Conservation (phyloP, 53 echinoderm and acorn worm genomes). For the Stichopus horrens region DNA sequence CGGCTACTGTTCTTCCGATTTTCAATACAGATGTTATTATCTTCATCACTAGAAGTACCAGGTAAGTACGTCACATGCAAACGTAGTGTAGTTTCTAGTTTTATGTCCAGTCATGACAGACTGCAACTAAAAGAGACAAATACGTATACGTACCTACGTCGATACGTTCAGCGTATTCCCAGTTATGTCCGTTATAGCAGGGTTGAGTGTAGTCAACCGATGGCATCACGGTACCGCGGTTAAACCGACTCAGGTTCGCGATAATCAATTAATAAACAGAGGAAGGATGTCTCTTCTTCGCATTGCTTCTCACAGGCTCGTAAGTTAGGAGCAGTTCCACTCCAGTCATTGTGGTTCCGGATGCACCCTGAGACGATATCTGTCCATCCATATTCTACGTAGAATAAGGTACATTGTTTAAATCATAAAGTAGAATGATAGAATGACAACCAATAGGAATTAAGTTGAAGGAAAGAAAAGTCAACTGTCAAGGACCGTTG, state of each 20-base stretch:
- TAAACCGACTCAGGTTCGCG: background rate
- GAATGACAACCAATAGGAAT: too few species aligned
- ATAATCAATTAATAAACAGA: background rate
- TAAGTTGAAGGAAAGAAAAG: too few species aligned
- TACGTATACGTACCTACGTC: background rate
- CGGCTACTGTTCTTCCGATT: too few species aligned
- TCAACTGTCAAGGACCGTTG: too few species aligned
- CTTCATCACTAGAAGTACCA: too few species aligned
- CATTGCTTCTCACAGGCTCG: background rate
- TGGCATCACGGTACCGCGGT: background rate
- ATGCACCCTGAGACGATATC: background rate
- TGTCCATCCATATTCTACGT: background rate
- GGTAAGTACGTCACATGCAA: too few species aligned
- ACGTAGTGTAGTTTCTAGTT: too few species aligned
- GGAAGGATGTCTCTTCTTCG: background rate
- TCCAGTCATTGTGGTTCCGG: background rate
- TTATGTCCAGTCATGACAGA: too few species aligned
- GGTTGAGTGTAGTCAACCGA: slow-evolving; percentile 1
- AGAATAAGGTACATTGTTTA: too few species aligned
- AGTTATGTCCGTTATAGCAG: background rate
- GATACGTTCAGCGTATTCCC: slow-evolving; percentile 1
- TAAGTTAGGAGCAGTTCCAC: background rate
- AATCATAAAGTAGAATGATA: too few species aligned
- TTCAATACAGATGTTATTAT: too few species aligned
- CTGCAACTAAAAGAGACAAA: too few species aligned